Base-by-base conservation (phyloP, 2,888 invertebrate genomes). In the Campaea margaritaria region DNA sequence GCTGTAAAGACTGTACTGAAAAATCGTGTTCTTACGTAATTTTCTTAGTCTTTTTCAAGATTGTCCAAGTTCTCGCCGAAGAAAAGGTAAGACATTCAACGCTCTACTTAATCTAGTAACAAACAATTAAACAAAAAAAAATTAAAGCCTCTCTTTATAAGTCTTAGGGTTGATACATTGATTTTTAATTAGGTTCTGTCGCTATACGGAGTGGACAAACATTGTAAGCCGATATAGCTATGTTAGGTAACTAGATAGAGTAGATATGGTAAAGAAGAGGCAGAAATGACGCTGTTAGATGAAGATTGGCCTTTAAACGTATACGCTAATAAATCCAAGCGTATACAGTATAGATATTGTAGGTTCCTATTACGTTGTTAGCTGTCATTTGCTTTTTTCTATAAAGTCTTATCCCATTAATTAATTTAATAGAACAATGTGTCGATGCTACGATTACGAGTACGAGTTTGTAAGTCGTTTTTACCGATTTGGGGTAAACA, bases 1-100 rank as follows among this genome's bases (percentile, higher is more conserved):
- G 46, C 62, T 56, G 55, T 36, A 36, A 48, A 68, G 52, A 72
- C 66, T 48, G 58, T 68, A 54, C 3, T 34, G 27, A 52, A 64
- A 51, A 51, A 62, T 64, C 60, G 63, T 68, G 67, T 66, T 57
- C 73, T 79, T 80, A 80, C 80, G 80, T 80, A 80, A 80, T 80
- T 79, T 72, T 76, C 76, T 69, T 72, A 62, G 57, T 55, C 62
- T 54, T 47, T 43, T 15, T 14, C 60, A 70, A 73, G 72, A 74
- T 75, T 72, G 77, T 78, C 69, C 67, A 74, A 75, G 76, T 70
- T 71, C 67, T 64, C 67, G 14, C 41, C 41, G 58, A 69, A 44
- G 58, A 67, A 65, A 27, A 57, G 68, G 68, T 68, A 59, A 68
- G 68, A 49, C 9, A 11, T 4, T 7, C 9, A 43, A 41, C 2